phyloP scores from a whole-genome alignment of 2,888 invertebrate genomes.

The Ochropacha duplaris region DNA sequence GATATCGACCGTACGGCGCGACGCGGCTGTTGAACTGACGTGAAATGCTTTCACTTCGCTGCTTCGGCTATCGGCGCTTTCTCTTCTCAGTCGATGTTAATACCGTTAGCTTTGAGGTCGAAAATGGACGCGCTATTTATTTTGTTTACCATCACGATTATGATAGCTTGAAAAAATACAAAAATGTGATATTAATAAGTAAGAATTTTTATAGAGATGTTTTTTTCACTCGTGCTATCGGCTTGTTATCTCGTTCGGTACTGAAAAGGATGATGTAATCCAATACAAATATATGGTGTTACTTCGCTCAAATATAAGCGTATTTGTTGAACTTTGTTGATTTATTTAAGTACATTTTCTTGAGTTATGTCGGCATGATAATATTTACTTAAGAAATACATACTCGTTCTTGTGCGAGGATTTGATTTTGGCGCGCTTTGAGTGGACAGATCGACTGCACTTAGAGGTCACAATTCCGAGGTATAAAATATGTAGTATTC shows the following conservation, averaged over 20 bases:
- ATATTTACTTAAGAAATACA: too few species aligned
- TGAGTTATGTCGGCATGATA: too few species aligned
- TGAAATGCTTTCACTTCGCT: constrained; percentile 69
- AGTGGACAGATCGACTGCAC: too few species aligned
- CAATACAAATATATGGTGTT: too few species aligned
- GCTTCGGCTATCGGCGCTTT: constrained; percentile 69
- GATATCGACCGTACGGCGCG: constrained; percentile 59
- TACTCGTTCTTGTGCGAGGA: too few species aligned
- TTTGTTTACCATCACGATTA: neutral
- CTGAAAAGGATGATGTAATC: constrained; percentile 44
- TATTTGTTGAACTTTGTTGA: neutral
- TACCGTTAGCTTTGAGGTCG: constrained; percentile 69
- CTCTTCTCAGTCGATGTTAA: constrained; percentile 60
- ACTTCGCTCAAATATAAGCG: too few species aligned
- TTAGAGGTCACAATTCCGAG: too few species aligned
- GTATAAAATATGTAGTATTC: too few species aligned
- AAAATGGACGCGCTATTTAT: constrained; percentile 15
- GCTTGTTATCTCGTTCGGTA: constrained; percentile 36
- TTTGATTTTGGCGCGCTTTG: too few species aligned
- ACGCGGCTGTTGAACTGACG: constrained; percentile 59
- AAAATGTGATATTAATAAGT: neutral
- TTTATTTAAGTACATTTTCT: neutral
- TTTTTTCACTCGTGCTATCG: constrained; percentile 42
- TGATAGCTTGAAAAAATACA: constrained; percentile 12
- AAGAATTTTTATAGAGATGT: neutral